Base-by-base conservation (phyloP, 35 echinoderm and acorn worm genomes). In the Amphiura filiformis region DNA sequence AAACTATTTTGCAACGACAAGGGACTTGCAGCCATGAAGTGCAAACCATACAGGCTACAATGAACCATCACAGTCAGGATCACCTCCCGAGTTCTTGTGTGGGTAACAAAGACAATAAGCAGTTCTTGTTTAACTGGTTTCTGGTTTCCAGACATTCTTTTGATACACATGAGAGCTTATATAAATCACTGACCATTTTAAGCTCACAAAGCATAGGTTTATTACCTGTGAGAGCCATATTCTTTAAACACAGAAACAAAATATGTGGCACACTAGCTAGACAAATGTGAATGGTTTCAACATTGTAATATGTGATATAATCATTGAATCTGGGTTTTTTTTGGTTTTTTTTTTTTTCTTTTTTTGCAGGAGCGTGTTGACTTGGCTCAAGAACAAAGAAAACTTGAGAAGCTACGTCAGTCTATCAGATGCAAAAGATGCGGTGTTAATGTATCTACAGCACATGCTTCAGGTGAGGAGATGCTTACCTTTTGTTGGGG, bases 361-460 rank as follows among this genome's bases (percentile, higher is more conserved):
- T 7, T 83, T 41, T 57, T 52, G 31, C 34, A 99, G 93, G 96
- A 99, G 76, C 78, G 96, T 26, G 35, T 99, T 42, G 77, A 95
- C 28, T 76, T 92, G 12, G 96, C 90, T 35, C 85, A 92, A n/a
- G 90, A 99, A 26, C 93, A 94, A 38, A 90, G 87, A 36, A 30
- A 65, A 26, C 34, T 93, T 0, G 90, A 99, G 57, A 80, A 36
- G 14, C 39, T 87, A 22, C 39, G 56, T 20, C 81, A 75, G 52
- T 86, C 93, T 34, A 30, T 86, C 13, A 20, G 88, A 23, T 99
- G 96, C 86, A 57, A 86, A 18, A 78, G 80, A 32, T 99, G 96
- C 82, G 84, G 81, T 31, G 41, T 77, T 5, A 31, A 81, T n/a
- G 80, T 52, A 0, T 11, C 47, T 37, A 26, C 32, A 37, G 41